Evolutionary conservation across 2,888 invertebrate genomes (phyloP), one percentile per base, ranked within the genome.

Genomic region (Thereva unica): DNA sequence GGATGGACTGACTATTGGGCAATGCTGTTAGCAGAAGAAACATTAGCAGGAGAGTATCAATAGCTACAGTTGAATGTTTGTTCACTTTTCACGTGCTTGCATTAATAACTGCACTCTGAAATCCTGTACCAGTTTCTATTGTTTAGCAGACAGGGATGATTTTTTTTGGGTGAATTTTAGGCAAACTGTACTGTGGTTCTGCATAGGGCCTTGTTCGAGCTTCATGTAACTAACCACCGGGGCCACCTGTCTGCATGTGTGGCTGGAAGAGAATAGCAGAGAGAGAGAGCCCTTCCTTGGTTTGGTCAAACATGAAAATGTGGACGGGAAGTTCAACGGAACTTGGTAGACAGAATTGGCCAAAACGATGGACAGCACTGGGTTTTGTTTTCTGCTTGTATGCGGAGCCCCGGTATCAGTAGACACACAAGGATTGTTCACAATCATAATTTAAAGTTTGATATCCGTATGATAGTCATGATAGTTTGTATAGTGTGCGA

Each of bases 321-420:
- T 61, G 41, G 41, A 44, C n/a, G 61, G 50, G 50, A 61, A 61
- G 61, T 61, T 61, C 50, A 10, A 50, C 50, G 61, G 50, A 61
- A 61, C 61, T 50, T 38, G 40, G 12, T 50, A 61, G 61, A 50
- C 38, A 41, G 38, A 49, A 23, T 23, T 23, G 50, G 35, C 50
- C 50, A 34, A 35, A 50, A 38, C 7, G 40, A 41, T 40, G 61
- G 38, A 50, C 23, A 59, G 61, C 8, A 5, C 40, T 23, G n/a
- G n/a, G 9, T 40, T 41, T 50, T 40, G 40, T 53, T 40, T 40
- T 53, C 38, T 10, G 41, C 6, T 61, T 61, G 61, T 61, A 50
- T 61, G 50, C 50, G 23, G 47, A 61, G 23, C 23, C 23, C 23
- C 23, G 50, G 38, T 61, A 61, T 61, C 61, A 61, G 50, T 50